Evolutionary conservation across 2,888 invertebrate genomes (phyloP), one percentile per base, ranked within the genome.

Genomic region (Julus scandinavius): DNA sequence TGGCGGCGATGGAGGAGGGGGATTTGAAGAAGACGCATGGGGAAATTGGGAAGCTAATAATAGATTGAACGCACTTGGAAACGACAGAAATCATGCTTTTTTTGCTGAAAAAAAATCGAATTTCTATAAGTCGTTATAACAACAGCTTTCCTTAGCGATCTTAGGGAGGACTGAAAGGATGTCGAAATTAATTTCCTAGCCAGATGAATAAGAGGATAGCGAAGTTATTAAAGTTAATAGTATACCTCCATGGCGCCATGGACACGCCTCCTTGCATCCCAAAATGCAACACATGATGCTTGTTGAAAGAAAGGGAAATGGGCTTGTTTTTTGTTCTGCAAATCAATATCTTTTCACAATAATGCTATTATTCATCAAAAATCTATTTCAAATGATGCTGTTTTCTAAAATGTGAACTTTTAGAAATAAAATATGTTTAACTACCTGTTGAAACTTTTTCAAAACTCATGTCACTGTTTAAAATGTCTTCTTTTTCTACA

Each of bases 181-280:
- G 11, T 58, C 58, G 58, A 58, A 58, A 58, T 58, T 58, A 58
- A 58, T 58, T 58, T 58, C 58, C 58, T 58, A 58, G 58, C 58
- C 58, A 58, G 58, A 58, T 58, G 58, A 58, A 58, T 58, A 58
- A 58, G 58, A 11, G 58, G 58, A 58, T 58, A 58, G 58, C 58
- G 58, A 58, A 11, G 58, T 58, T 58, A 15, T 58, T 58, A 58
- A 58, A 58, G 58, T 58, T 58, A 58, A 58, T 58, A 15, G 58
- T 4, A 15, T 15, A 15, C 11, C 15, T 4, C 58, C 11, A 58
- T 11, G 58, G 15, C 15, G 15, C 58, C 58, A 58, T 11, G 15
- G 15, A 15, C 17, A 15, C 11, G 58, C 15, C 58, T 9, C 11
- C 11, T 58, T 15, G 15, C 1, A 11, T 4, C 58, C 58, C 15